Percentiles rank a stretch among this genome's conserved stretches.
phyloP scores from a whole-genome alignment of 2,888 invertebrate species.

The Cosmia pyralina region DNA sequence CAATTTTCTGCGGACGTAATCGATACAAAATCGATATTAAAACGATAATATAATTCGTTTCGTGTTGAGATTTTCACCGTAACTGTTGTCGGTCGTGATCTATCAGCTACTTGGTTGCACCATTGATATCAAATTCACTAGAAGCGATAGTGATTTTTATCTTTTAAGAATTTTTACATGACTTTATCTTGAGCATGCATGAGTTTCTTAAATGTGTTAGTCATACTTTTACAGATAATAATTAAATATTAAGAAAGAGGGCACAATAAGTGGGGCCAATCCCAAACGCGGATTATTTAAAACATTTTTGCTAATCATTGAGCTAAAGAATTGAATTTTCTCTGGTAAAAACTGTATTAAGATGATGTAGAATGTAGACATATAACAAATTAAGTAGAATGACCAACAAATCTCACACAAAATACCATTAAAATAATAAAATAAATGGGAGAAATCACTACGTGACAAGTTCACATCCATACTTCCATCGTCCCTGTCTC shows the following conservation, averaged over 20 bases:
- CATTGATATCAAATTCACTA: slow-evolving; percentile 54
- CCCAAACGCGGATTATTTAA: neutral
- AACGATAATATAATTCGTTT: slow-evolving; percentile 71
- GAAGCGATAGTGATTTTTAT: slow-evolving; percentile 59
- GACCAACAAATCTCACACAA: slow-evolving; percentile 1
- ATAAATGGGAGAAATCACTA: slow-evolving; percentile 54
- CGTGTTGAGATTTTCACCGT: slow-evolving; percentile 72
- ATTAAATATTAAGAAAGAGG: neutral
- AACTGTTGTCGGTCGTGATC: slow-evolving; percentile 71
- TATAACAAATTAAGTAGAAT: neutral
- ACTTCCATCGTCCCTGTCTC: slow-evolving; percentile 66
- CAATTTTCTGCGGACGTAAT: slow-evolving; percentile 56
- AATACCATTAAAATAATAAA: slow-evolving; percentile 9
- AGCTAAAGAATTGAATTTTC: neutral
- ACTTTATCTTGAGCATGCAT: slow-evolving; percentile 18
- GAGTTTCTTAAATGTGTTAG: slow-evolving; percentile 2
- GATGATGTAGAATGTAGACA: neutral
- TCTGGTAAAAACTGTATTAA: neutral
- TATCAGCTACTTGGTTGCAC: slow-evolving; percentile 66
- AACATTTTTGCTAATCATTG: neutral
- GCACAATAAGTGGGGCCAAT: neutral
- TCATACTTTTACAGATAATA: slow-evolving; percentile 20
- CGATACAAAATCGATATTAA: slow-evolving; percentile 65
- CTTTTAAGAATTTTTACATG: slow-evolving; percentile 19
- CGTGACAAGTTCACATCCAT: slow-evolving; percentile 67